phyloP scores from a whole-genome alignment of 2,797 vertebrate species.

The Hemibagrus guttatus region DNA sequence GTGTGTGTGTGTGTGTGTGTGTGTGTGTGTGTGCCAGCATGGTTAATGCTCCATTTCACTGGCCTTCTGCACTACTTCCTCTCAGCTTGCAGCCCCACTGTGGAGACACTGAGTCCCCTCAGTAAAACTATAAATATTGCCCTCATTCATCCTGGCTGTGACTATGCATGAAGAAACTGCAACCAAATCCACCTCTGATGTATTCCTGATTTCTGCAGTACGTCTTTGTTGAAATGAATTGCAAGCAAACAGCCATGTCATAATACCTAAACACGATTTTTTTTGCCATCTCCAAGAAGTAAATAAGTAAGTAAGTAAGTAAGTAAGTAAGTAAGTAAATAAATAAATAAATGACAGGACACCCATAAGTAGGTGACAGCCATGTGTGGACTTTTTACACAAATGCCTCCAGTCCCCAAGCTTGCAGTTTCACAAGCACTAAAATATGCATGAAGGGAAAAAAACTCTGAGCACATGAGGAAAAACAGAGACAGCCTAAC shows the following conservation, averaged over 20 bases:
- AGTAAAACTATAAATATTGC: conserved; percentile 51
- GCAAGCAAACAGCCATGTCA: background rate
- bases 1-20: conserved; percentile 20
- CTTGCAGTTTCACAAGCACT: conserved; percentile 68
- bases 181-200: conserved; percentile 23
- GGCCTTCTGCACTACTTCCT: conserved; percentile 43
- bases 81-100: conserved; percentile 30
- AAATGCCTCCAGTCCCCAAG: conserved; percentile 60
- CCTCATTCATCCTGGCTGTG: conserved; percentile 45
- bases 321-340: background rate
- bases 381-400: conserved; percentile 42
- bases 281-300: background rate
- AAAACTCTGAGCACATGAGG: conserved; percentile 75
- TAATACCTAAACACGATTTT: background rate
- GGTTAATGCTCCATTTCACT: conserved; percentile 50
- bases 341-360: background rate
- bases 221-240: background rate
- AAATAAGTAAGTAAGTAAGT: no score
- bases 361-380: background rate
- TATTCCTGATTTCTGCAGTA: background rate
- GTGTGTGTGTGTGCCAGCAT: conserved; percentile 19
- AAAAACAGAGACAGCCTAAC: conserved; percentile 57
- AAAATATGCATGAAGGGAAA: conserved; percentile 78
- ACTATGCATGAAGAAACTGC: conserved; percentile 13
- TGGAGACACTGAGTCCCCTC: conserved; percentile 11